Base-by-base conservation (phyloP, 1,140 invertebrate genomes). In the Nylanderia fulva region DNA sequence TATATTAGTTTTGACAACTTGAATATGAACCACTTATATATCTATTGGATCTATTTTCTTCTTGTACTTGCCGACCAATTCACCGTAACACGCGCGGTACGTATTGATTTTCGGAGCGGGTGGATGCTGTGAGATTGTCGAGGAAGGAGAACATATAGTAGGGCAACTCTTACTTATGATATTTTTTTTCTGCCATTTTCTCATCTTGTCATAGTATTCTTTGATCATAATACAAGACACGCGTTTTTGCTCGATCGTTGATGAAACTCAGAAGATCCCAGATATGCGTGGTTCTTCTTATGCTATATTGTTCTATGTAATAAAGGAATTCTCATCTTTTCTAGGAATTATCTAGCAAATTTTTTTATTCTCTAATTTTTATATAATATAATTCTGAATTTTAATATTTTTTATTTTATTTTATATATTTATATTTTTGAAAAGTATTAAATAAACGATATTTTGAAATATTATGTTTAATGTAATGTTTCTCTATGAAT, bases 41-140 rank as follows among this genome's bases (percentile, higher is more conserved):
- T 48, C 15, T 48, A 48, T 48, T 48, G 45, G 15, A 58, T 80
- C 24, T 71, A 11, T 87, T 89, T 83, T 82, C 36, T 72, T 74
- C 60, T 86, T 86, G 75, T 63, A 84, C 86, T 64, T 80, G 84
- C 84, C 75, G 76, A 80, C 71, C 82, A 82, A 90, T 88, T 80
- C 54, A 85, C 66, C 77, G 86, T 90, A 88, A 90, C 86, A 82
- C 90, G 84, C 86, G 84, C 90, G 84, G 66, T 60, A 56, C 84
- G 88, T 92, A 92, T 92, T 92, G 92, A 92, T 92, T 90, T 87
- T 85, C 84, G 75, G 86, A 85, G 8, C 24, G 66, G 72, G 63
- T 75, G 90, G 88, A 91, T 89, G 76, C 88, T 90, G 87, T 61
- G 88, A 88, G 86, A 88, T 85, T 79, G 36, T 42, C 75, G 29